phyloP scores from a whole-genome alignment of 92 coral and sea anemone genomes.

The Paramuricea clavata region DNA sequence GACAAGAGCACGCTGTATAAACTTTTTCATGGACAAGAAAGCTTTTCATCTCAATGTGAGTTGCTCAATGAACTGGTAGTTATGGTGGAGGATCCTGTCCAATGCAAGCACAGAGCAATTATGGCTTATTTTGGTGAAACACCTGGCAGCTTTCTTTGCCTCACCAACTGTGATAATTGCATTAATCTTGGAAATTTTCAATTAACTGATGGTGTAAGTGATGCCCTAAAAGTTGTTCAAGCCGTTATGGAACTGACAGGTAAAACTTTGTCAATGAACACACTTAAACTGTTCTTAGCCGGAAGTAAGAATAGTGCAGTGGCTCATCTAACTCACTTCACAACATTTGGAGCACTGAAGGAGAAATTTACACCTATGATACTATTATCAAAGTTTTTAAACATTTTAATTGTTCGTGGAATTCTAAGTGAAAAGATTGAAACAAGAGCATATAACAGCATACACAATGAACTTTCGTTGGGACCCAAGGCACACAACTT shows the following conservation, averaged over 20 bases:
- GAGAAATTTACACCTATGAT: slow-evolving; percentile 49
- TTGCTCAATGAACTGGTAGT: slow-evolving; percentile 38
- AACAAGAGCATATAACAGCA: background rate
- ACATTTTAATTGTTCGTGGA: slow-evolving; percentile 39
- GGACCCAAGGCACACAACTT: slow-evolving; percentile 65
- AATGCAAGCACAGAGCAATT: slow-evolving; percentile 47
- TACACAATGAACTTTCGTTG: slow-evolving; percentile 41
- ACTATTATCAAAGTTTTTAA: slow-evolving; percentile 51
- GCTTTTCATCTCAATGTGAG: slow-evolving; percentile 5
- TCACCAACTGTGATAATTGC: slow-evolving; percentile 59
- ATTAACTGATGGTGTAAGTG: slow-evolving; percentile 57
- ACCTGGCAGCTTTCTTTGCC: slow-evolving; percentile 36
- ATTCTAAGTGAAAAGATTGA: slow-evolving; percentile 39
- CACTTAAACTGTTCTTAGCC: slow-evolving; percentile 38
- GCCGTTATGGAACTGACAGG: slow-evolving; percentile 58
- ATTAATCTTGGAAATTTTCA: slow-evolving; percentile 20
- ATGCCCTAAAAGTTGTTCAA: slow-evolving; percentile 64
- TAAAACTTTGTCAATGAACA: slow-evolving; percentile 36
- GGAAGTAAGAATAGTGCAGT: slow-evolving; percentile 56
- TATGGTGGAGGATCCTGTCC: slow-evolving; percentile 57
- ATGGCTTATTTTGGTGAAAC: slow-evolving; percentile 60
- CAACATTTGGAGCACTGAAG: slow-evolving; percentile 32
- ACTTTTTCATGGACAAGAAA: slow-evolving; percentile 41
- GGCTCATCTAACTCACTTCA: background rate
- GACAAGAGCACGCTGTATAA: slow-evolving; percentile 42